These are phyloP conservation scores for Ascaphus truei DNA, from an alignment of 2,113 vertebrate genomes.

Conservation along the genomic window DNA sequence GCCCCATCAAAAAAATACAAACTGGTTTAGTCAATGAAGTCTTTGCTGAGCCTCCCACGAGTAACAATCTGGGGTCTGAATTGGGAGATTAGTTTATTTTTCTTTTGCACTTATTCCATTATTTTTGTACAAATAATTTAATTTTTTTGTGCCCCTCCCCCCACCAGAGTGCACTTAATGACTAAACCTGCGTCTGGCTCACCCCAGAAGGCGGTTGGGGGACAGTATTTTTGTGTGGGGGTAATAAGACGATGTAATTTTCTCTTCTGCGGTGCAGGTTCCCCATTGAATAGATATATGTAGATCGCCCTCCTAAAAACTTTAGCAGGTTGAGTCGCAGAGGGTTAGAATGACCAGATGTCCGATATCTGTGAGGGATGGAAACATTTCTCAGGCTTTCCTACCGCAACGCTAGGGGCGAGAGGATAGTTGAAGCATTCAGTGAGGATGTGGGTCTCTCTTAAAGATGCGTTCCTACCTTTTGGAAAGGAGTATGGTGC, in stretches of 20 bases:
- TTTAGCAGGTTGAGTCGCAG: no score
- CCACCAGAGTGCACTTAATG: constrained; percentile 10
- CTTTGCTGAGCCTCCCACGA: neutral
- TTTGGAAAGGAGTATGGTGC: neutral
- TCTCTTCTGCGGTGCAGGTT: neutral
- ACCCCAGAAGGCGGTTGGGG: neutral
- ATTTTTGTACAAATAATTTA: constrained; percentile 25
- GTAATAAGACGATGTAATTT: neutral
- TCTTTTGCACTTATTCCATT: neutral
- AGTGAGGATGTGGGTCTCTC: no score
- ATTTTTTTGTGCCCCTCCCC: neutral
- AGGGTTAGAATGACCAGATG: neutral
- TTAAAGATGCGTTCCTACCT: neutral
- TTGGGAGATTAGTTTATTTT: neutral
- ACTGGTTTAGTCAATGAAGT: neutral
- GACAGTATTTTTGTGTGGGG: neutral
- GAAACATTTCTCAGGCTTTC: neutral
- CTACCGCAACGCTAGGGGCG: neutral
- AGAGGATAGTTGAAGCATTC: neutral
- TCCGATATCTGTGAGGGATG: neutral
- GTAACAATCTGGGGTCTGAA: neutral
- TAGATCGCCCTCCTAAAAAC: no score
- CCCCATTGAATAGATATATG: no score
- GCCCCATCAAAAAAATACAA: no score
- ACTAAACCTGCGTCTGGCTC: neutral